Base-by-base conservation (phyloP, 1,140 invertebrate species). In the Phortica variegata region DNA sequence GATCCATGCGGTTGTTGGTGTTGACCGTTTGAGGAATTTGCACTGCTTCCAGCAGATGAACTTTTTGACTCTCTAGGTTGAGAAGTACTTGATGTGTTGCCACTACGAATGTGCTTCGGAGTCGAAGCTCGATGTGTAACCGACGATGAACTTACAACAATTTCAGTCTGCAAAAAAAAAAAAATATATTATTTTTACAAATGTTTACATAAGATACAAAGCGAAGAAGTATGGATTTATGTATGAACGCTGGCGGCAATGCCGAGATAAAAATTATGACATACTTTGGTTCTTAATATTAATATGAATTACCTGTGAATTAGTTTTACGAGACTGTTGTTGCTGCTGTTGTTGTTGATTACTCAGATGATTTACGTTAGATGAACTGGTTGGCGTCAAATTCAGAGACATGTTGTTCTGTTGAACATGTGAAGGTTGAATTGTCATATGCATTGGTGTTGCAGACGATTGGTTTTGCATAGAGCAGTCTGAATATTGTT, bases 401-500 rank as follows among this genome's bases (percentile, higher is more conserved):
- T 70, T 73, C 53, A 73, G 60, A 31, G 70, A 65, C 2, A 75
- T 45, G 39, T 60, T 70, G 16, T 48, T 68, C 33, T 74, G 68
- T 40, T 74, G 71, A 47, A 61, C 70, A 51, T 65, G 76, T 18
- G 60, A 62, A 53, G 65, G 61, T 51, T 77, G 58, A 54, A 74
- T 79, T 43, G 80, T 79, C 80, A 79, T 74, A 78, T 81, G 65
- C 80, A 78, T 65, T 73, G 80, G 72, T 76, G 82, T 82, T 76
- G 79, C 68, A 74, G 82, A 50, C 55, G 76, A 61, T 73, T 84
- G 63, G 77, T 83, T 63, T 76, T 79, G 77, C 65, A 85, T 81
- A 3, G 83, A 81, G 45, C 83, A 84, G 68, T 85, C 83, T 18
- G 80, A 81, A 59, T 80, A 82, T 71, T 83, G 81, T 23, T 82